phyloP scores from a whole-genome alignment of 2,888 invertebrate species.

The Eilema sororculum region DNA sequence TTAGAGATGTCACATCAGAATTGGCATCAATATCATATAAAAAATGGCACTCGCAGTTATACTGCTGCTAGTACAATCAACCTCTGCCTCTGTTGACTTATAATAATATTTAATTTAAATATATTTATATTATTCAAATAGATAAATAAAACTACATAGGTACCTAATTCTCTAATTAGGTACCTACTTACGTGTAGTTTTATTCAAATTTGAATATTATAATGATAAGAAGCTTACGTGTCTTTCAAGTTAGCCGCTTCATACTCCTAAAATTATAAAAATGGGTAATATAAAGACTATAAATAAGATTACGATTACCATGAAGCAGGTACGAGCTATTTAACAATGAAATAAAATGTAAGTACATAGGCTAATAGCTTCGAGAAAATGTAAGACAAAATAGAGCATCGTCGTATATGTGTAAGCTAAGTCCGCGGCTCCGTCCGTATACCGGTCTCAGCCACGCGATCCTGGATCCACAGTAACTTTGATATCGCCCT shows the following conservation, averaged over 20 bases:
- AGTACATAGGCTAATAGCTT: background rate
- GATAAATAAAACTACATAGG: background rate
- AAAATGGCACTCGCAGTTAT: background rate
- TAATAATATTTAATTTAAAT: background rate
- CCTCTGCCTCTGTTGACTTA: background rate
- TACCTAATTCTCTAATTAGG: background rate
- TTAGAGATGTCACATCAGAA: too few relatives aligned
- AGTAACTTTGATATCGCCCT: too few relatives aligned
- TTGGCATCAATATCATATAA: too few relatives aligned
- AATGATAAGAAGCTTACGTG: background rate
- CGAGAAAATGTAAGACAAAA: background rate
- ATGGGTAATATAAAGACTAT: background rate
- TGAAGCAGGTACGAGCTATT: background rate
- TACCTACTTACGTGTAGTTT: background rate
- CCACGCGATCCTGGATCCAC: background rate
- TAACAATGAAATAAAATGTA: background rate
- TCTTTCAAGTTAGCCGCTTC: conserved; percentile 1
- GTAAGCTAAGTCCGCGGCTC: background rate
- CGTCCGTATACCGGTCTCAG: background rate
- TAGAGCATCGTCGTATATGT: background rate
- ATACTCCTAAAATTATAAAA: background rate
- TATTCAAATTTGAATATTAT: background rate
- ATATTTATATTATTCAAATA: background rate
- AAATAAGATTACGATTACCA: conserved; percentile 3
- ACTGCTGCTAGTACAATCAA: background rate